Conservation (phyloP, 2,797 vertebrate genomes). For the Danio kyathit region DNA sequence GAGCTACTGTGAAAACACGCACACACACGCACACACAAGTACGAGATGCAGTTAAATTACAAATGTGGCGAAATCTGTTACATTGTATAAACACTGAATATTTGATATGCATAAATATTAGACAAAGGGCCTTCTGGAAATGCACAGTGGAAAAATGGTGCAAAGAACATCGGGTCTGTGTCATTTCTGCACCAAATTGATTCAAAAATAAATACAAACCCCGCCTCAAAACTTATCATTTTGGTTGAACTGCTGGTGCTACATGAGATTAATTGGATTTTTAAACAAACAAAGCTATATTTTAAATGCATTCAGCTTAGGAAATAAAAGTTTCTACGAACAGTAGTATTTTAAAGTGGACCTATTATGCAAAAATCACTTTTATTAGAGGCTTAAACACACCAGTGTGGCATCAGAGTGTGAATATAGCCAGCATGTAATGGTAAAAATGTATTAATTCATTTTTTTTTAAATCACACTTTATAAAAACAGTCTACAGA, state of each 20-base stretch:
- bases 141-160: constrained; percentile 52
- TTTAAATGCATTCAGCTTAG: neutral
- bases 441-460: too few relatives aligned
- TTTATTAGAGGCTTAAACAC: too few relatives aligned
- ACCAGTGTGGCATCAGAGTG: too few relatives aligned
- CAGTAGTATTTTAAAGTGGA: too few relatives aligned
- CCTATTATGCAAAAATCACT: too few relatives aligned
- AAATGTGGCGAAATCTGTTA: constrained; percentile 48
- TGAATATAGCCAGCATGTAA: too few relatives aligned
- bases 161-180: neutral
- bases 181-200: neutral
- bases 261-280: neutral
- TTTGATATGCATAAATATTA: constrained; percentile 19
- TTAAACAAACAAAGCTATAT: neutral
- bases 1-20: constrained; percentile 8
- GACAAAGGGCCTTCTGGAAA: constrained; percentile 48
- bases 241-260: neutral
- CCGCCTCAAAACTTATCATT: neutral
- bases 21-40: constrained; percentile 21
- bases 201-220: neutral
- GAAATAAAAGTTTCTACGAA: too few relatives aligned
- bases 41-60: neutral
- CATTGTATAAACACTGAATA: constrained; percentile 25
- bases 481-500: too few relatives aligned
- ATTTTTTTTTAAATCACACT: too few relatives aligned